Conservation (phyloP, 2,888 invertebrate species). For the Watsonalla binaria region DNA sequence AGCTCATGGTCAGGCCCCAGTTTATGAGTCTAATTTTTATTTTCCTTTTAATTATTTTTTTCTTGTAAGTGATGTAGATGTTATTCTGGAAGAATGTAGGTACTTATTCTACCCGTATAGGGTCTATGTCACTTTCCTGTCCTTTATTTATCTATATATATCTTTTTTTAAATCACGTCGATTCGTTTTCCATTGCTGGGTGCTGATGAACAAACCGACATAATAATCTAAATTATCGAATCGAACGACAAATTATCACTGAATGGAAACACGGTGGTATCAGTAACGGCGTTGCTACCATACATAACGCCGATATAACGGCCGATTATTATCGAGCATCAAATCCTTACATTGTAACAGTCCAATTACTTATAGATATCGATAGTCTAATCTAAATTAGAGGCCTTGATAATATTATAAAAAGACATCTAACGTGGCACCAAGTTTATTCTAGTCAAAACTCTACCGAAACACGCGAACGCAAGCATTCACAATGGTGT, state of each 20-base stretch:
- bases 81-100: no score
- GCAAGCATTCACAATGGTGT: conserved; percentile 76
- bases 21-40: no score
- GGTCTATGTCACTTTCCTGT: no score
- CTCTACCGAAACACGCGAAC: conserved; percentile 5
- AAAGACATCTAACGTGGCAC: conserved; percentile 11
- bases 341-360: neutral
- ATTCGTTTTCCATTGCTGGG: no score
- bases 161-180: no score
- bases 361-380: conserved; percentile 7
- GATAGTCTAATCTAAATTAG: conserved; percentile 8
- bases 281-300: neutral
- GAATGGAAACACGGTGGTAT: neutral
- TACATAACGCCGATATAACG: conserved; percentile 5
- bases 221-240: neutral
- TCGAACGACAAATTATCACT: neutral
- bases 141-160: no score
- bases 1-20: no score
- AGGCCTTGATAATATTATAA: conserved; percentile 20
- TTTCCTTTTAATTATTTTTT: no score
- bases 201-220: no score
- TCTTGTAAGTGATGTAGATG: no score
- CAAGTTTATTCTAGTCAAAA: conserved; percentile 11
- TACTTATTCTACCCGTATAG: no score
- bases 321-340: neutral